Conservation (phyloP, 2,113 vertebrate species). For the Columba janthina region DNA sequence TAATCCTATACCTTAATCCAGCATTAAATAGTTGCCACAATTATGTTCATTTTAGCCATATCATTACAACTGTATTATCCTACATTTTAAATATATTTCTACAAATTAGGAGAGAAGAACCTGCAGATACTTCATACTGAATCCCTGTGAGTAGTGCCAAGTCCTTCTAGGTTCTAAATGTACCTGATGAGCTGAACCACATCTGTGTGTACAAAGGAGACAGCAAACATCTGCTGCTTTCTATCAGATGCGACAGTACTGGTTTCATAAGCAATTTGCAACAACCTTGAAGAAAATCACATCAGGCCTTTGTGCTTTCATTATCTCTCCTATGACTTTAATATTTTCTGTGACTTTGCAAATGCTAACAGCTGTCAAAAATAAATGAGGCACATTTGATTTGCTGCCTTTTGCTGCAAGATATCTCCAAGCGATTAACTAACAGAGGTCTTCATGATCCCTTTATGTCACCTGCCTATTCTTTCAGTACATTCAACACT, state of each 20-base stretch:
- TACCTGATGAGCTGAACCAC: background rate
- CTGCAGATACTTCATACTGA: background rate
- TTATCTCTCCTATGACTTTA: background rate
- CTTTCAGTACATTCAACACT: background rate
- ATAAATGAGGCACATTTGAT: background rate
- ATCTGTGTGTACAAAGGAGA: background rate
- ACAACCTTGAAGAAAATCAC: background rate
- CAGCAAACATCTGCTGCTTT: background rate
- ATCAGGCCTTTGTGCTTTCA: background rate
- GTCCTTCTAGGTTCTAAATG: background rate
- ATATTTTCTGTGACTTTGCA: background rate
- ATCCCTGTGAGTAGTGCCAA: background rate
- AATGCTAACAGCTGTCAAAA: background rate
- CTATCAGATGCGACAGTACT: background rate
- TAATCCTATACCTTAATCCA: background rate
- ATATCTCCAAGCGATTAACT: background rate
- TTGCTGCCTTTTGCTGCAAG: background rate
- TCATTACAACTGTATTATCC: background rate
- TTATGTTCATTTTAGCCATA: background rate
- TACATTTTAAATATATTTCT: background rate
- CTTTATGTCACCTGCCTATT: fast-evolving
- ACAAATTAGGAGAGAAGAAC: background rate
- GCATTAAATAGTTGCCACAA: background rate
- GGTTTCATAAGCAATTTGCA: background rate
- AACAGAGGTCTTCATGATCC: background rate